Conservation (phyloP, 2,888 invertebrate genomes). For the Drosophila lacicola region DNA sequence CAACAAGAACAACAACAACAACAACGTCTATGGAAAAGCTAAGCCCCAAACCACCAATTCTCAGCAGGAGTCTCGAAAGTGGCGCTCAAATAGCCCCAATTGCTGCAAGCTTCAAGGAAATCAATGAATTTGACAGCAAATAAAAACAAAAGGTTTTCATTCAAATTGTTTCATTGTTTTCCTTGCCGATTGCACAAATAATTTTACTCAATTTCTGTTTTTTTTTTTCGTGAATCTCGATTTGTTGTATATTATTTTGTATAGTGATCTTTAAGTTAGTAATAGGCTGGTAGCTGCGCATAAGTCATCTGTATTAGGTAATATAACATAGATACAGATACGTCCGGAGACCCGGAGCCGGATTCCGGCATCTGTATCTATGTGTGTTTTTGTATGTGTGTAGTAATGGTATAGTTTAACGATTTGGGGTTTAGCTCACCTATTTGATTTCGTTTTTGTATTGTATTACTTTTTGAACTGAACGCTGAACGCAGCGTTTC, state of each 20-base stretch:
- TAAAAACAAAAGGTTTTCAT: background rate
- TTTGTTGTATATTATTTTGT: slow-evolving; percentile 20
- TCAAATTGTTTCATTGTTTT: background rate
- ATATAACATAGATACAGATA: slow-evolving; percentile 34
- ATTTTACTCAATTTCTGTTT: slow-evolving; percentile 2
- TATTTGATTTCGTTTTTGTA: slow-evolving; percentile 70
- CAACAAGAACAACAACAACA: slow-evolving; percentile 53
- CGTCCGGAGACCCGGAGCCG: background rate
- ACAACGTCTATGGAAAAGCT: slow-evolving; percentile 70
- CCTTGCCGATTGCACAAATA: slow-evolving; percentile 34
- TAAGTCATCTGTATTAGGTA: slow-evolving; percentile 73
- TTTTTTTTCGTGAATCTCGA: slow-evolving; percentile 6
- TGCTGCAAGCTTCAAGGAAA: slow-evolving; percentile 41
- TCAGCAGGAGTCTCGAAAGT: slow-evolving; percentile 29
- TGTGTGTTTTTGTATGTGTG: slow-evolving; percentile 37
- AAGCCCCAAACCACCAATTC: slow-evolving; percentile 83
- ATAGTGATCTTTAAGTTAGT: slow-evolving; percentile 55
- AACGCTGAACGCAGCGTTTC: slow-evolving; percentile 48
- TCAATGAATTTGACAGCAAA: background rate
- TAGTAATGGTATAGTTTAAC: slow-evolving; percentile 63
- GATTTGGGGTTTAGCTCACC: slow-evolving; percentile 85
- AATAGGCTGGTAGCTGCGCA: slow-evolving; percentile 66
- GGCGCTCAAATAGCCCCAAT: slow-evolving; percentile 14
- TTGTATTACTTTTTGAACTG: slow-evolving; percentile 61
- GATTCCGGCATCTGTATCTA: slow-evolving; percentile 19